These are phyloP conservation scores for Hemiscyllium ocellatum DNA, from an alignment of 2,113 vertebrate genomes.

Conservation along the genomic window DNA sequence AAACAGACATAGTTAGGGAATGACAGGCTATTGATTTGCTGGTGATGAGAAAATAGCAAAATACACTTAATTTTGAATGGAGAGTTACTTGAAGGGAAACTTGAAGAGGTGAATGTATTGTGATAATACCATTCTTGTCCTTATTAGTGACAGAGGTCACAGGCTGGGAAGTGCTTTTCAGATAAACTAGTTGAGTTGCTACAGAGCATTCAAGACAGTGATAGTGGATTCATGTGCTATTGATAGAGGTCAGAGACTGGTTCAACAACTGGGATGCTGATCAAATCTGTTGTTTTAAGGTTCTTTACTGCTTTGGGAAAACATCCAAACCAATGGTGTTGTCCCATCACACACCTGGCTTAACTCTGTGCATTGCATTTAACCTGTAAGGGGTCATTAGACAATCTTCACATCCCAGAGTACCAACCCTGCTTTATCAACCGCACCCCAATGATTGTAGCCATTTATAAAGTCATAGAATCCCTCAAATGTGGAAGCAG, in stretches of 20 bases:
- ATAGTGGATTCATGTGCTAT: neutral
- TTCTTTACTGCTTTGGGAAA: neutral
- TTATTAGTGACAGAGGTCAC: neutral
- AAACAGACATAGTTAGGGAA: neutral
- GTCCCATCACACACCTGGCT: neutral
- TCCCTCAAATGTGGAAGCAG: no score
- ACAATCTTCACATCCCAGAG: neutral
- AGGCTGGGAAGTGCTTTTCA: neutral
- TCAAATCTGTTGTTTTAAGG: neutral
- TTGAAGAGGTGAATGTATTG: neutral
- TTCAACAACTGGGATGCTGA: neutral
- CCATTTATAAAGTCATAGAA: no score
- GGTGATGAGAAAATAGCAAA: neutral
- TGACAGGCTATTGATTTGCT: neutral
- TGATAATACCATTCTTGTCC: neutral
- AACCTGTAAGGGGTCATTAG: neutral
- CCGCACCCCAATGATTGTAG: no score
- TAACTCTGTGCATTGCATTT: neutral
- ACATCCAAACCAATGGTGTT: neutral
- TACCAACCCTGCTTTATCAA: neutral
- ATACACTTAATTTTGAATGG: neutral
- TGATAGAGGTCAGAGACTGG: neutral
- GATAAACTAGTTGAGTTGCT: neutral
- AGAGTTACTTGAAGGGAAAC: neutral
- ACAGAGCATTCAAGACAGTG: neutral